A percentile compares a stretch with the other conserved stretches of the same genome.
Evolutionary conservation across 2,113 vertebrate species (phyloP).

Genomic region (Hiodon alosoides): DNA sequence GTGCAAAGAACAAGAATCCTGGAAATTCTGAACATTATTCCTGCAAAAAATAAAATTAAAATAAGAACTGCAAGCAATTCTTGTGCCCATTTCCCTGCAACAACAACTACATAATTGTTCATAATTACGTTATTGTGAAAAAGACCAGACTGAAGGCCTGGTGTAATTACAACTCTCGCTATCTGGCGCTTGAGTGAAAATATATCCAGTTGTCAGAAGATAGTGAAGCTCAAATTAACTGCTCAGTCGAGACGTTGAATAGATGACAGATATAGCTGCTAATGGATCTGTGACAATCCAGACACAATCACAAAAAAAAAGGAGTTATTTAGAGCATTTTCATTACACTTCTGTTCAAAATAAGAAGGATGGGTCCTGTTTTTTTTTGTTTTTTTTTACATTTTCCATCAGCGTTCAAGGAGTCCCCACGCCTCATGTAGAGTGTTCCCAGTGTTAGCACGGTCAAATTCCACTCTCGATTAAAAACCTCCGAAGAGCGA

Average conservation of each 20-base stretch:
- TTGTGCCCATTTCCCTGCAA: background rate
- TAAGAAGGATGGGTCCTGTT: background rate
- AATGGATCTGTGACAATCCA: background rate
- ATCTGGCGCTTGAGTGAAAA: constrained; percentile 19
- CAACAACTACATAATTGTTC: constrained; percentile 15
- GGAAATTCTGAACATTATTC: background rate
- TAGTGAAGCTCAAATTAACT: constrained; percentile 40
- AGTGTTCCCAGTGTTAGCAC: too few relatives aligned
- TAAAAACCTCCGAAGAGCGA: too few relatives aligned
- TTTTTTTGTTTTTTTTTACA: background rate
- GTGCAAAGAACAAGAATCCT: constrained; percentile 10
- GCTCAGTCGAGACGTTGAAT: constrained; percentile 41
- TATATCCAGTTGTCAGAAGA: constrained; percentile 38
- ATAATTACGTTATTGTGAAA: constrained; percentile 15
- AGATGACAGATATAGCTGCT: constrained; percentile 9
- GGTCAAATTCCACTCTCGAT: too few relatives aligned
- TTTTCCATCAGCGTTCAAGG: background rate
- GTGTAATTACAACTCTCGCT: constrained; percentile 23
- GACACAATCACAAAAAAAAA: background rate
- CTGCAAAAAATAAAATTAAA: background rate
- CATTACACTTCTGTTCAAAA: constrained; percentile 8
- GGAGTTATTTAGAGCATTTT: background rate
- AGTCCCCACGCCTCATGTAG: too few relatives aligned
- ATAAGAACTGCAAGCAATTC: background rate
- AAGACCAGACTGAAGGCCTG: constrained; percentile 22